These are phyloP conservation scores for Lasioglossum zephyrum DNA, from an alignment of 2,888 invertebrate species.

Conservation along the genomic window DNA sequence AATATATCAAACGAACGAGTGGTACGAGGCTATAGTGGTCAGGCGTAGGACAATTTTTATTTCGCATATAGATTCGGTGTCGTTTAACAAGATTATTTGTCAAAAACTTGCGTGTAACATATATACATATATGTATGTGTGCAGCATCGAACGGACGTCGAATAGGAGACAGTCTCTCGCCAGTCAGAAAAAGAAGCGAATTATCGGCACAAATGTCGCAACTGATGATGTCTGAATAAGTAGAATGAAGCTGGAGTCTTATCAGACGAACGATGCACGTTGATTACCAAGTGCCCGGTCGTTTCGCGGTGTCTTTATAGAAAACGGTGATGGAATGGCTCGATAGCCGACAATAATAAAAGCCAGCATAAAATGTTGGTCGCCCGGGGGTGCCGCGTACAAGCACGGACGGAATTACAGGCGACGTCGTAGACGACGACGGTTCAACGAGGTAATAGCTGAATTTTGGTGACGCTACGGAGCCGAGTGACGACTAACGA, in stretches of 20 bases:
- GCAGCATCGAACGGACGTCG: not conserved
- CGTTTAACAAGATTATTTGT: not conserved
- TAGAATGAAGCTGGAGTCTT: not conserved
- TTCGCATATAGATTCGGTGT: not conserved
- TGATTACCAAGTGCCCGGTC: slow-evolving; percentile 38
- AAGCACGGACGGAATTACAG: slow-evolving; percentile 43
- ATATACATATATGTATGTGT: not conserved
- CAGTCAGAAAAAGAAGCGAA: not conserved
- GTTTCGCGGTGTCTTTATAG: slow-evolving; percentile 12
- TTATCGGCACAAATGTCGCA: not conserved
- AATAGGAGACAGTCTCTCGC: too few species aligned
- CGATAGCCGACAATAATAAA: not conserved
- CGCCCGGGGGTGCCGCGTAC: slow-evolving; percentile 15
- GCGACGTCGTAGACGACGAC: slow-evolving; percentile 49
- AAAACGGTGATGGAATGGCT: slow-evolving; percentile 20
- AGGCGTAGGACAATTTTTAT: not conserved
- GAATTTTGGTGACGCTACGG: slow-evolving; percentile 72
- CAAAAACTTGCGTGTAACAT: too few species aligned
- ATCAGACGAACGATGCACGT: slow-evolving; percentile 7
- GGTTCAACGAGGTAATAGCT: slow-evolving; percentile 70
- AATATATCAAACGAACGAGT: not conserved
- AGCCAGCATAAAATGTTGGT: slow-evolving; percentile 26
- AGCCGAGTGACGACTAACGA: slow-evolving; percentile 74
- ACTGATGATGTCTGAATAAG: not conserved
- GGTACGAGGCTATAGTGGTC: not conserved